These are phyloP conservation scores for Hestina assimilis DNA, from an alignment of 1,140 invertebrate genomes.

Conservation along the genomic window DNA sequence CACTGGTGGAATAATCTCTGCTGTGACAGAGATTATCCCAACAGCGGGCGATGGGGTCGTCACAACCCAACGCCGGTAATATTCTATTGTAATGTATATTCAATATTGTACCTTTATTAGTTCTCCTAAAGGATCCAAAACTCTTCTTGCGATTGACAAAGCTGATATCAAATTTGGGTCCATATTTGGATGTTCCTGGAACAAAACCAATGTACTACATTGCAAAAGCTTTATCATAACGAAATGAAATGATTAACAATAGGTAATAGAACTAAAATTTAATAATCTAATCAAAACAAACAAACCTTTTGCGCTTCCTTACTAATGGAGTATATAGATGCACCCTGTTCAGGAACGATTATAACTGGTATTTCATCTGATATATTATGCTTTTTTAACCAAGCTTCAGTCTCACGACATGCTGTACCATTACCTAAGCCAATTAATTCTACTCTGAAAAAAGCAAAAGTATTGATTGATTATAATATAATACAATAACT, in stretches of 20 bases:
- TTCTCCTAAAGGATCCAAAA: constrained; percentile 94
- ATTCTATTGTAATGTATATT: background rate
- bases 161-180: constrained; percentile 90
- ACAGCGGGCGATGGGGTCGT: too few species aligned
- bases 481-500: too few species aligned
- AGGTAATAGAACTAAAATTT: too few species aligned
- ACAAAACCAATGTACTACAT: background rate
- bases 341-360: constrained; percentile 93
- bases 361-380: constrained; percentile 75
- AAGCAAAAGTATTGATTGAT: too few species aligned
- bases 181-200: constrained; percentile 87
- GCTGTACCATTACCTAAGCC: constrained; percentile 94
- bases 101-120: constrained; percentile 85
- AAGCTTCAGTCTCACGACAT: constrained; percentile 90
- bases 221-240: background rate
- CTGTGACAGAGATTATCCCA: too few species aligned
- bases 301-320: constrained; percentile 84
- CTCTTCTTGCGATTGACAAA: constrained; percentile 90
- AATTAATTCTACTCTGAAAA: constrained; percentile 83
- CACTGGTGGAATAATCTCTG: too few species aligned
- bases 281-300: constrained; percentile 5
- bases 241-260: background rate
- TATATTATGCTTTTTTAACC: constrained; percentile 78
- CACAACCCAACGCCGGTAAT: too few species aligned
- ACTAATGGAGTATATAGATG: constrained; percentile 94